Evolutionary conservation across 2,113 vertebrate genomes (phyloP).

Genomic region (Chunga burmeisteri): DNA sequence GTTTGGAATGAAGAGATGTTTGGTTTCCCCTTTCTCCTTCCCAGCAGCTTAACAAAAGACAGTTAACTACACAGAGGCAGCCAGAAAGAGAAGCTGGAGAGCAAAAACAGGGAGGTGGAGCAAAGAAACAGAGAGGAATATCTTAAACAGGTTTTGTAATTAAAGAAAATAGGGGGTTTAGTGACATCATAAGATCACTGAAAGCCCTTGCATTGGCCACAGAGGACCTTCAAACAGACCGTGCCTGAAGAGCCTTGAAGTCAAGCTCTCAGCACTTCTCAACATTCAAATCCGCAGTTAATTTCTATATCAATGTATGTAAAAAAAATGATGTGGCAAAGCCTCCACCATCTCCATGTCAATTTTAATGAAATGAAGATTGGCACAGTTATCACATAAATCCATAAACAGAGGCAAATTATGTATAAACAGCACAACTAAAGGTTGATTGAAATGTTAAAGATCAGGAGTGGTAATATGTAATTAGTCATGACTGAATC

Average conservation of each 20-base stretch:
- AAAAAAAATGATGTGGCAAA: not conserved
- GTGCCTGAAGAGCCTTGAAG: not conserved
- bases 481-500: conserved; percentile 42
- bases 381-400: not conserved
- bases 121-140: not conserved
- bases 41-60: not conserved
- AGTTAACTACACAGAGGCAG: not conserved
- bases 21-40: not conserved
- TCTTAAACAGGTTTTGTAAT: not conserved
- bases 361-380: conserved; percentile 33
- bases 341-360: not conserved
- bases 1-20: not conserved
- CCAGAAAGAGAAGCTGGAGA: not conserved
- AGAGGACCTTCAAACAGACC: not conserved
- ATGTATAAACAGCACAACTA: not conserved
- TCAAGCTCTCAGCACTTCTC: not conserved
- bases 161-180: not conserved
- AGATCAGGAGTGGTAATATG: conserved; percentile 1
- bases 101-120: not conserved
- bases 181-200: not conserved
- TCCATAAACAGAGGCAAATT: conserved; percentile 20
- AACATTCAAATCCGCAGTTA: not conserved
- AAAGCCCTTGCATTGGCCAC: not conserved
- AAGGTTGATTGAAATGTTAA: conserved; percentile 37
- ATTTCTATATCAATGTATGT: not conserved